Percentiles rank a stretch among this genome's conserved stretches.
phyloP scores from a whole-genome alignment of 2,113 vertebrate genomes.

The Sapajus apella region DNA sequence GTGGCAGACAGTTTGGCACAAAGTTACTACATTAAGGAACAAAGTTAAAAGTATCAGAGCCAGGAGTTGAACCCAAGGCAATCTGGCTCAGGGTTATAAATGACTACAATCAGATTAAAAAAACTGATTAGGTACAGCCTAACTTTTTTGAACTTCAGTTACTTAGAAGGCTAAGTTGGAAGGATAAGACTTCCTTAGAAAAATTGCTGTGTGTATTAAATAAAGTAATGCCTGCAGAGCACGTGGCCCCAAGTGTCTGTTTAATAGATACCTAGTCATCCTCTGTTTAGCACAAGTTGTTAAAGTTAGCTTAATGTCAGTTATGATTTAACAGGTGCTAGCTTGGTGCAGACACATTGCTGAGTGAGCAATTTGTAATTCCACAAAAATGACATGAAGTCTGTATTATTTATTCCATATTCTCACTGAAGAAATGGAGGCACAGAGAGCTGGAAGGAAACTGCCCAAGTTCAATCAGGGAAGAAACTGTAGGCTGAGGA shows the following conservation, averaged over 20 bases:
- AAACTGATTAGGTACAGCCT: background rate
- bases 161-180: background rate
- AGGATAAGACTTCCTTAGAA: background rate
- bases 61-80: background rate
- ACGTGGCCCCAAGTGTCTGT: background rate
- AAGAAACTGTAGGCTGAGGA: background rate
- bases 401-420: background rate
- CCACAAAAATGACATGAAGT: background rate
- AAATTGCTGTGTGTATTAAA: background rate
- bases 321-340: background rate
- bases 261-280: background rate
- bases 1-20: background rate
- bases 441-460: background rate
- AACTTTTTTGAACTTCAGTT: background rate
- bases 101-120: background rate
- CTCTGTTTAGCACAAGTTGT: background rate
- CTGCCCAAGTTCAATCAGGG: background rate
- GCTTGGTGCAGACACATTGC: background rate
- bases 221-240: background rate
- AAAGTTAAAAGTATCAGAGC: background rate
- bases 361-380: background rate
- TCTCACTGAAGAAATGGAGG: background rate
- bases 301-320: background rate
- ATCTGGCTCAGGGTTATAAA: background rate
- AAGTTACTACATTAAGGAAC: background rate